These are phyloP conservation scores for Suricata suricatta DNA, from an alignment of 2,113 vertebrate species.

Conservation along the genomic window DNA sequence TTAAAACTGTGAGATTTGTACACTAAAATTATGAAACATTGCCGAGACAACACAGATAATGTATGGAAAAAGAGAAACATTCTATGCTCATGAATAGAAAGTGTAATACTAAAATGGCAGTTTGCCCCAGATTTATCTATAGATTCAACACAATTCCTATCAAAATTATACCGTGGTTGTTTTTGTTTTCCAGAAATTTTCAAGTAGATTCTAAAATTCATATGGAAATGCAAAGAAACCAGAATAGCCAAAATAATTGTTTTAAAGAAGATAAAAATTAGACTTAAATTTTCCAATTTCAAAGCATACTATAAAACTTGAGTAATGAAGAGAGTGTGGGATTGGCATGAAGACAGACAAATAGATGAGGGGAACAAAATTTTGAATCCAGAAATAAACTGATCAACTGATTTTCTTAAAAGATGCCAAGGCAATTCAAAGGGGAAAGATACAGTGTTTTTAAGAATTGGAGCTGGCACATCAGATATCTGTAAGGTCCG, in stretches of 20 bases:
- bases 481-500: no score
- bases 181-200: neutral
- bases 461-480: neutral
- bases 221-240: neutral
- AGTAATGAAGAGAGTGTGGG: neutral
- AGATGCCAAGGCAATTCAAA: neutral
- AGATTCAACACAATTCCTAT: neutral
- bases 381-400: neutral
- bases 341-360: neutral
- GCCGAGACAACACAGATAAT: neutral
- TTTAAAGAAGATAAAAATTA: neutral
- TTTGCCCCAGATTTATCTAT: neutral
- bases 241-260: neutral
- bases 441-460: neutral
- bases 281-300: neutral
- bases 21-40: neutral
- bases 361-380: neutral
- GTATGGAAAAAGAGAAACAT: neutral
- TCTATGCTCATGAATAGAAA: neutral
- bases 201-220: neutral
- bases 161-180: neutral
- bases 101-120: neutral
- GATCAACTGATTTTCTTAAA: neutral
- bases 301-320: neutral
- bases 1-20: neutral